Conservation (phyloP, 2,113 vertebrate species). For the Saiga tatarica region DNA sequence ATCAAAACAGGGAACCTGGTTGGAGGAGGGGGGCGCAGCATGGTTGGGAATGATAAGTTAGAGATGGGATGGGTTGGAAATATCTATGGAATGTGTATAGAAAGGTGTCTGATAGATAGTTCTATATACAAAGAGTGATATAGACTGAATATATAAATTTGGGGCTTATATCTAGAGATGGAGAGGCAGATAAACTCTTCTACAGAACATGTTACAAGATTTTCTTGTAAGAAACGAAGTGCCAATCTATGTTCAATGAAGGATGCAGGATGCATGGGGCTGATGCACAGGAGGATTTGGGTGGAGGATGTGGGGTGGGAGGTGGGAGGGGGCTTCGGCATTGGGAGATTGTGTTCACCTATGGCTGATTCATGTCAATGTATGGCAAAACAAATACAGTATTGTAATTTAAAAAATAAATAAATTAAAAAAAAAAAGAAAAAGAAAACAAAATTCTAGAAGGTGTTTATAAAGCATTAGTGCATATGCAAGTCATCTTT, state of each 20-base stretch:
- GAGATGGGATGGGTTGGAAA: not conserved
- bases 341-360: no score
- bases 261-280: no score
- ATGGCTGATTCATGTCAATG: no score
- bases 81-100: not conserved
- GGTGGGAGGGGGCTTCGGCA: no score
- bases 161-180: not conserved
- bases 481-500: not conserved
- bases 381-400: no score
- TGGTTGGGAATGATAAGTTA: not conserved
- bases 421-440: no score
- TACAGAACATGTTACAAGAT: not conserved
- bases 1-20: not conserved
- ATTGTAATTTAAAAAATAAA: no score
- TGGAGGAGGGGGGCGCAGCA: rapidly evolving
- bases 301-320: no score
- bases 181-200: not conserved
- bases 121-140: not conserved
- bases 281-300: no score
- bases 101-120: not conserved
- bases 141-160: not conserved
- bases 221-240: no score
- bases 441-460: not conserved
- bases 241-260: no score
- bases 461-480: not conserved